A percentile compares a stretch with the other conserved stretches of the same genome.
These are phyloP conservation scores for Lepus europaeus DNA, from an alignment of 2,113 vertebrate species.

Conservation along the genomic window DNA sequence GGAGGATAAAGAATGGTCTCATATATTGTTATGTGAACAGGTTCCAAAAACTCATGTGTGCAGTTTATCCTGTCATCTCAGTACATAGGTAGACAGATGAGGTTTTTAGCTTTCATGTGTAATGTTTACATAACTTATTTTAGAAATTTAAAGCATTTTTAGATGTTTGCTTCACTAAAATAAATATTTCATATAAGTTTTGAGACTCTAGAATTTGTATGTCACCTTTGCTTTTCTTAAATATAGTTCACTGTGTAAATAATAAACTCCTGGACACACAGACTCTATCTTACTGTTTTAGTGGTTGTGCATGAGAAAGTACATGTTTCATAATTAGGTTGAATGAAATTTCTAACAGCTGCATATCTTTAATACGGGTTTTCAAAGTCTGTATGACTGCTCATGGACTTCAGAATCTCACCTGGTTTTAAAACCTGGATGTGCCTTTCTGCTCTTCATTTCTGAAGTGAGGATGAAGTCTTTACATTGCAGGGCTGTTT, in stretches of 20 bases:
- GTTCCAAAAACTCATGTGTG: background rate
- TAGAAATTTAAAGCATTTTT: conserved; percentile 38
- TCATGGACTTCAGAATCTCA: background rate
- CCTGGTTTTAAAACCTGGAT: background rate
- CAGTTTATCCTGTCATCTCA: background rate
- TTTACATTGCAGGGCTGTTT: background rate
- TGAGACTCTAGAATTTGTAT: conserved; percentile 38
- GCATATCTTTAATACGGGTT: conserved; percentile 1
- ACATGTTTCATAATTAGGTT: conserved; percentile 46
- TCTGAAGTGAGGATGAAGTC: conserved; percentile 10
- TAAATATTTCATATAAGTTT: conserved; percentile 14
- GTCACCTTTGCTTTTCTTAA: conserved; percentile 44
- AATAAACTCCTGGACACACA: background rate
- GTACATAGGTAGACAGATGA: background rate
- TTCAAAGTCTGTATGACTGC: background rate
- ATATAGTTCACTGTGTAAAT: background rate
- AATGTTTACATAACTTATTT: conserved; percentile 53
- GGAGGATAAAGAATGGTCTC: background rate
- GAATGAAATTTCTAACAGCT: conserved; percentile 41
- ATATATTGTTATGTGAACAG: background rate
- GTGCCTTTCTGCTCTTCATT: background rate
- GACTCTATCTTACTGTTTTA: background rate
- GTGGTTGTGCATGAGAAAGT: conserved; percentile 35
- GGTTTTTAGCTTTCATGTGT: conserved; percentile 18
- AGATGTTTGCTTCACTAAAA: background rate